Evolutionary conservation across 2,888 invertebrate genomes (phyloP).

Genomic region (Diplolepis rosae): DNA sequence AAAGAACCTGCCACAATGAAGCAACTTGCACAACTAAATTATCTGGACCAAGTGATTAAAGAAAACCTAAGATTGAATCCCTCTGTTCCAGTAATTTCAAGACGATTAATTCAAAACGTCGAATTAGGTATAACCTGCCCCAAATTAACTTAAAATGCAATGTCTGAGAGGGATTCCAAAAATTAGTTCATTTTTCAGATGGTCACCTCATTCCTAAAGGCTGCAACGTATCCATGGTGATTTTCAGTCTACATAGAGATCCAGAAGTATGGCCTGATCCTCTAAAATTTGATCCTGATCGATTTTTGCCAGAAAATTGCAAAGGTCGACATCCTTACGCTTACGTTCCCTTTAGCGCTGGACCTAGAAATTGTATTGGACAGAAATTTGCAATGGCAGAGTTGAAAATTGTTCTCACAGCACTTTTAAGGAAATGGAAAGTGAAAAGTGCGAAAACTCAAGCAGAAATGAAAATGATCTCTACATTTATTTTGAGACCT

Average conservation of each 20-base stretch:
- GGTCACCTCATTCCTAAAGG: slow-evolving; percentile 74
- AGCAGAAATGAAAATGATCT: slow-evolving; percentile 40
- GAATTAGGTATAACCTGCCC: slow-evolving; percentile 72
- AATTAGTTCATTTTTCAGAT: slow-evolving; percentile 60
- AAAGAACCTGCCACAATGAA: slow-evolving; percentile 58
- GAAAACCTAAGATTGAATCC: slow-evolving; percentile 77
- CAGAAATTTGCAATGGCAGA: too few relatives aligned
- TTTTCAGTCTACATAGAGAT: slow-evolving; percentile 79
- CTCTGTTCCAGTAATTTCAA: slow-evolving; percentile 75
- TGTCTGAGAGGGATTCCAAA: too few relatives aligned
- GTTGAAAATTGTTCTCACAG: slow-evolving; percentile 49
- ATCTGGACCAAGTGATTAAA: slow-evolving; percentile 77
- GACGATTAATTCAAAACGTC: slow-evolving; percentile 73
- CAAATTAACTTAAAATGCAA: too few relatives aligned
- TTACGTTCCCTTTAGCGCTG: too few relatives aligned
- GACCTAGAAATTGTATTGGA: too few relatives aligned
- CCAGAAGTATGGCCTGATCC: slow-evolving; percentile 79
- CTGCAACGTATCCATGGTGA: slow-evolving; percentile 76
- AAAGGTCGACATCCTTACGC: slow-evolving; percentile 77
- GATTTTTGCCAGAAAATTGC: slow-evolving; percentile 76
- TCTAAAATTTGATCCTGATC: too few relatives aligned
- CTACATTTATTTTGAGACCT: slow-evolving; percentile 49
- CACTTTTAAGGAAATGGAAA: slow-evolving; percentile 53
- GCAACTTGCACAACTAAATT: slow-evolving; percentile 73
- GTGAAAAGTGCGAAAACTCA: slow-evolving; percentile 49